Percentiles rank a stretch among this genome's conserved stretches.
Conservation (phyloP, 2,888 invertebrate genomes). For the Diachrysia chrysitis region DNA sequence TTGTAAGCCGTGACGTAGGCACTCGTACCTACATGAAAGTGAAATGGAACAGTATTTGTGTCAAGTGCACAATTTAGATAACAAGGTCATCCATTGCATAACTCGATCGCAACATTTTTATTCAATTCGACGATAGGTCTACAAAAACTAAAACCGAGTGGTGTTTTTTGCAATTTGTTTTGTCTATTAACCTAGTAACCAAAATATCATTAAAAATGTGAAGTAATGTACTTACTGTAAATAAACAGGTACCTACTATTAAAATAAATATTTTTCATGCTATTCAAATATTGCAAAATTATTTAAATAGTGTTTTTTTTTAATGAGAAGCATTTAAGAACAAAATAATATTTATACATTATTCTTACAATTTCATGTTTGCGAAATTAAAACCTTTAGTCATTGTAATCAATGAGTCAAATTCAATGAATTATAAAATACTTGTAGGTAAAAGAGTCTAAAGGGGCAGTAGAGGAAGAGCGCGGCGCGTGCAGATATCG, state of each 20-base stretch:
- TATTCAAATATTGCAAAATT: neutral
- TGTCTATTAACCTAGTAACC: conserved; percentile 3
- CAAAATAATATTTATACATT: neutral
- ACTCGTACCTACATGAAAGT: conserved; percentile 84
- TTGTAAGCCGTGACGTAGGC: conserved; percentile 75
- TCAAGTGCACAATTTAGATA: conserved; percentile 89
- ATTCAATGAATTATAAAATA: conserved; percentile 54
- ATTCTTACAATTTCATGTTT: conserved; percentile 9
- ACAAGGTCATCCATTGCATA: conserved; percentile 87
- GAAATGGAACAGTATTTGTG: conserved; percentile 88
- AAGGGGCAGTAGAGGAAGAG: conserved; percentile 80
- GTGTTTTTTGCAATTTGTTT: conserved; percentile 12
- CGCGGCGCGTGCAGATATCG: conserved; percentile 86
- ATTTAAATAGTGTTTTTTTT: neutral
- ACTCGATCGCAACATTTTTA: conserved; percentile 73
- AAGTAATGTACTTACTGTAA: neutral
- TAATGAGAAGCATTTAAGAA: neutral
- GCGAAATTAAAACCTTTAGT: conserved; percentile 22
- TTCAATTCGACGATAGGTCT: conserved; percentile 35
- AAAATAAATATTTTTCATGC: neutral
- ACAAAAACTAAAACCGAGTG: conserved; percentile 20
- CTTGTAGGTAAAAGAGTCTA: conserved; percentile 64
- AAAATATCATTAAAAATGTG: neutral
- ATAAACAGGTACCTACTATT: too few species aligned
- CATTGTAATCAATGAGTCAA: conserved; percentile 38